Percentiles rank a stretch among this genome's conserved stretches.
Conservation (phyloP, 2,888 invertebrate species). For the Cantharis lateralis region DNA sequence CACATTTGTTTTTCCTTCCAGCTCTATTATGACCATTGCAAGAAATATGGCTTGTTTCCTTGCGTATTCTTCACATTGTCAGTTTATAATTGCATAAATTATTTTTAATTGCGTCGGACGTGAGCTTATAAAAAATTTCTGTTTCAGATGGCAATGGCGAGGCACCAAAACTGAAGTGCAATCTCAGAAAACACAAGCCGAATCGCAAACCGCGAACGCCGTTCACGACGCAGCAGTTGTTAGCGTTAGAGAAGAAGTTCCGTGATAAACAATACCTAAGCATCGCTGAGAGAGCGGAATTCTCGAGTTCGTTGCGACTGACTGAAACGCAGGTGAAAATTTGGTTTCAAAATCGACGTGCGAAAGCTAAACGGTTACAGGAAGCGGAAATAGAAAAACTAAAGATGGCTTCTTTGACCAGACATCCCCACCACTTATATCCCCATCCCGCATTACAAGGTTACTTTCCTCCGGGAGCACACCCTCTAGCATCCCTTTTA, state of each 20-base stretch:
- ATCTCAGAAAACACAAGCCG: constrained; percentile 91
- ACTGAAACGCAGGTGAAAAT: constrained; percentile 92
- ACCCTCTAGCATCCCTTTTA: constrained; percentile 61
- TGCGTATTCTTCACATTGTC: constrained; percentile 11
- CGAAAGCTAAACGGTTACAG: constrained; percentile 95
- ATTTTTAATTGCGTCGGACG: constrained; percentile 9
- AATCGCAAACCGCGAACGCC: constrained; percentile 94
- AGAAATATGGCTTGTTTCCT: constrained; percentile 17
- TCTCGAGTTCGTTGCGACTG: constrained; percentile 85
- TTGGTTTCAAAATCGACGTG: constrained; percentile 79
- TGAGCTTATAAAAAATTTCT: background rate
- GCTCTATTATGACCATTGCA: constrained; percentile 18
- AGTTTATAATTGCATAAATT: constrained; percentile 26
- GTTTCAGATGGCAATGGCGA: constrained; percentile 72
- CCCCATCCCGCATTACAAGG: constrained; percentile 66
- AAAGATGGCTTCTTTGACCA: constrained; percentile 75
- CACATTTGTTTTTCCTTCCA: constrained; percentile 26
- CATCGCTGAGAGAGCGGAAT: constrained; percentile 93
- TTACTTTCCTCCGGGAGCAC: constrained; percentile 65
- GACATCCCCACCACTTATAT: constrained; percentile 65
- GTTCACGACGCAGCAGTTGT: constrained; percentile 90
- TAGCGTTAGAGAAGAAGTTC: constrained; percentile 92
- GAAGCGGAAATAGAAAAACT: constrained; percentile 95
- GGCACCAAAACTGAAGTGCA: constrained; percentile 86
- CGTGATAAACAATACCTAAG: constrained; percentile 92